Base-by-base conservation (phyloP, 30 jellyfish, hydroid and myxozoan species). In the Aurelia sp. region DNA sequence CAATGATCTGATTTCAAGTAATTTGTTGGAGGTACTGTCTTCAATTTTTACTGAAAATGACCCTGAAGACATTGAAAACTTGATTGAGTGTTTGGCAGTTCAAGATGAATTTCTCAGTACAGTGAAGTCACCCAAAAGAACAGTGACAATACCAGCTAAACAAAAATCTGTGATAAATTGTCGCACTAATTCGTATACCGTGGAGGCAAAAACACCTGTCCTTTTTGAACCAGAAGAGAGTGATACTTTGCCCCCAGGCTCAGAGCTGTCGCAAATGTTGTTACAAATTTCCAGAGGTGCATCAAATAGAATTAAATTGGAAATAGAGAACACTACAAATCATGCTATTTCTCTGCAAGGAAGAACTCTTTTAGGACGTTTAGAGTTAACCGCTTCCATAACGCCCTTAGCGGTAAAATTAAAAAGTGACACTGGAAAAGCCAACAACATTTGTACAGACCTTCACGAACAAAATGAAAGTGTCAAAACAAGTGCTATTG, bases 231-330 rank as follows among this genome's bases (percentile, higher is more conserved):
- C 80, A 78, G 80, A 78, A 8, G 89, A 63, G 63, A 61, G 70
- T 78, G 89, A 78, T 62, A 63, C 48, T 62, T 78, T 63, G 80
- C 80, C 80, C 51, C 89, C 67, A 62, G 89, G 89, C 70, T 65
- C 61, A 33, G 89, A 62, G 35, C 80, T 78, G 67, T 62, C 78
- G 35, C 80, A 78, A 52, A 65, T 38, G 89, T 65, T 60, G 80
- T n/a, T 78, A 47, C 67, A 20, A 62, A 65, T 78, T n/a, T 62
- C 89, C 33, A 78, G 80, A 72, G 80, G 67, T 78, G 80, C 80
- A 62, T 78, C 89, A 33, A 63, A 40, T 65, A 78, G 89, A 78
- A 65, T 63, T 51, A 63, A 78, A 62, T 40, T 62, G 33, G 80
- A 63, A 41, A 78, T 78, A 62, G 80, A 78, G 58, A 78, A 78